phyloP scores from a whole-genome alignment of 2,113 vertebrate genomes.

The Lasiurus cinereus region DNA sequence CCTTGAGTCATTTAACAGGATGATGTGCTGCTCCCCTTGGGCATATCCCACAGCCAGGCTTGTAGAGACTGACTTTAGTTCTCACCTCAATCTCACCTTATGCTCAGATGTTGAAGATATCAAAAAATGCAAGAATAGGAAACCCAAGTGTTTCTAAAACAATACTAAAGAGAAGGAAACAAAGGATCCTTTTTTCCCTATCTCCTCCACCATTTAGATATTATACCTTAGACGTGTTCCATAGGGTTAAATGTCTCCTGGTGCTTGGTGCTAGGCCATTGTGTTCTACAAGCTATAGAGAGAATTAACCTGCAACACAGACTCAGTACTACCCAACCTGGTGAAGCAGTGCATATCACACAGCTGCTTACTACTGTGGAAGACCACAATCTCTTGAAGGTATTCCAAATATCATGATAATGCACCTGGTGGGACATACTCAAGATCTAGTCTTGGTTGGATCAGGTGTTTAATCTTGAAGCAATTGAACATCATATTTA shows the following conservation, averaged over 20 bases:
- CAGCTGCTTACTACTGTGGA: not conserved
- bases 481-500: not conserved
- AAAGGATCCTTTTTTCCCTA: not conserved
- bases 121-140: not conserved
- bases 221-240: not conserved
- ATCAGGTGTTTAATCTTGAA: not conserved
- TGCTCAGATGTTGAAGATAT: not conserved
- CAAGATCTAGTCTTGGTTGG: not conserved
- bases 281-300: not conserved
- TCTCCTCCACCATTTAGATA: not conserved
- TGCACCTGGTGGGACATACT: not conserved
- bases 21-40: not conserved
- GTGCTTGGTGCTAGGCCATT: not conserved
- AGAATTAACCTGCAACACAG: not conserved
- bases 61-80: not conserved
- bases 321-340: not conserved
- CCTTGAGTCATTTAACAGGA: slow-evolving; percentile 65
- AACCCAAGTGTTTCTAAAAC: not conserved
- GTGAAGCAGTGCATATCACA: not conserved
- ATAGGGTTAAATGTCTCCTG: not conserved
- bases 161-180: not conserved
- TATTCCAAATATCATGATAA: not conserved
- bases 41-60: not conserved
- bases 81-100: not conserved
- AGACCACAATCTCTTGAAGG: not conserved